Evolutionary conservation across 2,797 vertebrate species (phyloP), one percentile per base, ranked within the genome.

Genomic region (Myotis vivesi): DNA sequence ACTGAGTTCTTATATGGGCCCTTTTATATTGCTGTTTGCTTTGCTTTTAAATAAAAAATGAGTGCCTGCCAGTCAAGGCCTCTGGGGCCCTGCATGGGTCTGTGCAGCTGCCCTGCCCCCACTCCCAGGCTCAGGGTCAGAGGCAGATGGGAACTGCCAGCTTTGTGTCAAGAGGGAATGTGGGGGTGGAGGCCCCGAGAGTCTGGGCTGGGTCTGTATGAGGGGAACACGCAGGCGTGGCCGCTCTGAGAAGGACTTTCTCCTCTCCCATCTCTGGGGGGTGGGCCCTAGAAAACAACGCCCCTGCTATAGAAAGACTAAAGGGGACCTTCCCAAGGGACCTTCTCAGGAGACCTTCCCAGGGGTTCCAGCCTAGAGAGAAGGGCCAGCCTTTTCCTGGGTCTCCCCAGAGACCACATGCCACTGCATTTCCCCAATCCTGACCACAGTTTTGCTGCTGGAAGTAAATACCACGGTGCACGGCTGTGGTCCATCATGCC

Each of bases 41-140:
- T 97, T 92, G 87, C 91, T 97, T 98, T 97, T 94, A 96, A 98
- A 96, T 95, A 94, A 89, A 97, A 89, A 0, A 6, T 91, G 80
- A 96, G 76, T 77, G 89, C 91, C 95, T 94, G 91, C 91, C 79
- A 91, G 44, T 66, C 88, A 41, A 53, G 46, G 41, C 49, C 87
- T 91, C 72, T 66, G 30, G 28, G 33, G 8, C 62, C 62, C 80
- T 59, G 57, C 80, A 93, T 93, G 57, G 71, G 38, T n/a, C 64
- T 62, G 33, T 19, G 25, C 25, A 41, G 73, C 8, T 23, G n/a
- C 49, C 46, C 41, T 10, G 1, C 33, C 57, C 38, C 85, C 8
- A 12, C 16, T 6, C 66, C 41, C 84, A 72, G 87, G 44, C 81
- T 84, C 87, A 15, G 86, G 81, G 73, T 80, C 64, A 62, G 44